phyloP scores from a whole-genome alignment of 2,797 vertebrate species.

The Harpagifer antarcticus region DNA sequence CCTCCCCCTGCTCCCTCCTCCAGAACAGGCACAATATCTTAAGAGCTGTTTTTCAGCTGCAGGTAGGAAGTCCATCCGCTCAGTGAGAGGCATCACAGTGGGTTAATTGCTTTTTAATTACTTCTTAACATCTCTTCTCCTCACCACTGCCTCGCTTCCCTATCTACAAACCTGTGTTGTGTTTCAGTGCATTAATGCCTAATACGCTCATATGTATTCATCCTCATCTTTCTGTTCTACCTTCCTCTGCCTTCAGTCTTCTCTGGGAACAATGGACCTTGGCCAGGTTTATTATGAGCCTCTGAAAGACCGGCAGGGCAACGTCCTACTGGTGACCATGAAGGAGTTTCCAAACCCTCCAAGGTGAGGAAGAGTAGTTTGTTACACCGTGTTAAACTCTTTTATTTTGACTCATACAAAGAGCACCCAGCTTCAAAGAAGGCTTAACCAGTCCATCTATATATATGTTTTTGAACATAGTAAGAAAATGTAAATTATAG shows the following conservation, averaged over 20 bases:
- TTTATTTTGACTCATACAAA: neutral
- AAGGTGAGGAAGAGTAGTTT: slow-evolving; percentile 52
- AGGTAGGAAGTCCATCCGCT: slow-evolving; percentile 77
- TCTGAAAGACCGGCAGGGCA: slow-evolving; percentile 86
- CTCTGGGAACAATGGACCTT: slow-evolving; percentile 81
- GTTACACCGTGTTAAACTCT: slow-evolving; percentile 3
- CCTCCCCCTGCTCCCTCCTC: slow-evolving; percentile 85
- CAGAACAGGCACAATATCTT: slow-evolving; percentile 87
- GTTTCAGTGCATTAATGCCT: slow-evolving; percentile 33
- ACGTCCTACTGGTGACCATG: slow-evolving; percentile 84
- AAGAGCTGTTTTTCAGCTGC: slow-evolving; percentile 84
- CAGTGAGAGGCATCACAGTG: slow-evolving; percentile 51
- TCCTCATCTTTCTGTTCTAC: slow-evolving; percentile 27
- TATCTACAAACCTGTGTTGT: slow-evolving; percentile 14
- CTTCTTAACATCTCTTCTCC: slow-evolving; percentile 38
- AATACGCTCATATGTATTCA: slow-evolving; percentile 36
- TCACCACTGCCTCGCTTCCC: slow-evolving; percentile 14
- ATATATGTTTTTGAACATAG: too few species aligned
- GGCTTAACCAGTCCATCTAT: too few species aligned
- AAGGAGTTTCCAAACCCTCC: slow-evolving; percentile 73
- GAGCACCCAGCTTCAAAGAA: neutral
- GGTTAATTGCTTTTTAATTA: slow-evolving; percentile 69
- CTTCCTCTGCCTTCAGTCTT: slow-evolving; percentile 67
- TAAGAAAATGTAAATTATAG: too few species aligned
- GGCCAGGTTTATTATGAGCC: slow-evolving; percentile 86